These are phyloP conservation scores for Cremastobaeus sp. DNA, from an alignment of 2,888 invertebrate genomes.

Conservation along the genomic window DNA sequence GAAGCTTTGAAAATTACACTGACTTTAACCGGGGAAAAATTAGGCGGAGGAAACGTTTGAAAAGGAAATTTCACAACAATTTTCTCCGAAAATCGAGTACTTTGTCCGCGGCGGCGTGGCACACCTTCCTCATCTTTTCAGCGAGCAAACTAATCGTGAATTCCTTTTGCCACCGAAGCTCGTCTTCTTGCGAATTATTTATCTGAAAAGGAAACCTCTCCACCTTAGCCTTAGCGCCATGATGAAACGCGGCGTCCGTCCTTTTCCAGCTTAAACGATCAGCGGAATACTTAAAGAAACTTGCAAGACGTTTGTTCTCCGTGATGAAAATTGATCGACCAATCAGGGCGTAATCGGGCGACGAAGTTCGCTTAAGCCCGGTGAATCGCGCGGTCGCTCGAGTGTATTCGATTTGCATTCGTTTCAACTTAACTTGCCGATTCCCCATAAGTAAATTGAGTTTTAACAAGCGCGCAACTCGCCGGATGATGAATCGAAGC, in stretches of 20 bases:
- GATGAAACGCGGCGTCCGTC: conserved; percentile 45
- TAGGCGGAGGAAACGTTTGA: too few species aligned
- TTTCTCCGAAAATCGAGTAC: too few species aligned
- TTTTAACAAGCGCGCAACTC: conserved; percentile 34
- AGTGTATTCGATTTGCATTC: conserved; percentile 28
- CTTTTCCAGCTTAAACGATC: conserved; percentile 2
- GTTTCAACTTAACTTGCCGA: conserved; percentile 27
- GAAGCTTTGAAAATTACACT: too few species aligned
- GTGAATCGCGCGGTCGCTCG: neutral
- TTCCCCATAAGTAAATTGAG: conserved; percentile 22
- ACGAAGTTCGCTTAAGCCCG: conserved; percentile 13
- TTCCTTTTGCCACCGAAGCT: conserved; percentile 7
- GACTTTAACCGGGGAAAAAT: too few species aligned
- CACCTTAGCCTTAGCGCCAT: neutral
- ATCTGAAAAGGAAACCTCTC: conserved; percentile 1
- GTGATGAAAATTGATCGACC: conserved; percentile 40
- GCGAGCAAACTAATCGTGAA: neutral
- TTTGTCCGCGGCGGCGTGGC: too few species aligned
- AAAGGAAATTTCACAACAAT: too few species aligned
- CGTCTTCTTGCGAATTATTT: conserved; percentile 4
- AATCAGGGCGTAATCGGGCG: conserved; percentile 23
- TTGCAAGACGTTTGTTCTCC: conserved; percentile 20
- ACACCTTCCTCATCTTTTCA: conserved; percentile 55
- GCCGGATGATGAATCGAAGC: conserved; percentile 45
- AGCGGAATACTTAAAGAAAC: conserved; percentile 3